These are phyloP conservation scores for Oligia strigilis DNA, from an alignment of 2,888 invertebrate genomes.

Conservation along the genomic window DNA sequence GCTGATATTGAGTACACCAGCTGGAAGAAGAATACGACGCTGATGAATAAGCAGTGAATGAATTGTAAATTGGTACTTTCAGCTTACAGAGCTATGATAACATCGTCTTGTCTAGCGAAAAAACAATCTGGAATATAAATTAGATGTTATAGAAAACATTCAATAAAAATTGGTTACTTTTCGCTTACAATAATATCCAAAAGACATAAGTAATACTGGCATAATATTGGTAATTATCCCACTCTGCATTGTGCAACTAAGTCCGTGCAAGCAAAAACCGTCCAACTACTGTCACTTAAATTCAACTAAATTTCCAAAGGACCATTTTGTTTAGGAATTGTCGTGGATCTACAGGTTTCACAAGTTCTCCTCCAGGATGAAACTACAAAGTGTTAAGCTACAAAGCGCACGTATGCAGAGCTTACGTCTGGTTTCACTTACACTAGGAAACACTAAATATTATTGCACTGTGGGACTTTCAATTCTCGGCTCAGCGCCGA, in stretches of 20 bases:
- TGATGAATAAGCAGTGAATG: neutral
- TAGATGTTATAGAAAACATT: too few species aligned
- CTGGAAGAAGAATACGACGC: neutral
- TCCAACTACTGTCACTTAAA: neutral
- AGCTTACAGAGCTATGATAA: neutral
- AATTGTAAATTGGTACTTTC: neutral
- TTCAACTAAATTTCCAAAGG: neutral
- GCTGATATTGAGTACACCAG: neutral
- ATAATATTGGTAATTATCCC: neutral
- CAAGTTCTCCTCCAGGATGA: neutral
- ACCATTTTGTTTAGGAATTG: neutral
- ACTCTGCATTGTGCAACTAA: neutral
- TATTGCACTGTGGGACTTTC: neutral
- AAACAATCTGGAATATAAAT: too few species aligned
- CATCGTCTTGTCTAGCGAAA: neutral
- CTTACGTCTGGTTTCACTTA: neutral
- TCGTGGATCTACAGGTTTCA: slow-evolving; percentile 26
- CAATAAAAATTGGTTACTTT: neutral
- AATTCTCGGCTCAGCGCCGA: neutral
- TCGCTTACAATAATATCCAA: too few species aligned
- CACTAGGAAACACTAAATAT: neutral
- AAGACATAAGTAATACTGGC: too few species aligned
- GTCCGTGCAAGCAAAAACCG: neutral
- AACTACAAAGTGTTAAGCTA: neutral
- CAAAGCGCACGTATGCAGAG: slow-evolving; percentile 1